Conservation (phyloP, 2,113 vertebrate genomes). For the Hippocampus barbouri region DNA sequence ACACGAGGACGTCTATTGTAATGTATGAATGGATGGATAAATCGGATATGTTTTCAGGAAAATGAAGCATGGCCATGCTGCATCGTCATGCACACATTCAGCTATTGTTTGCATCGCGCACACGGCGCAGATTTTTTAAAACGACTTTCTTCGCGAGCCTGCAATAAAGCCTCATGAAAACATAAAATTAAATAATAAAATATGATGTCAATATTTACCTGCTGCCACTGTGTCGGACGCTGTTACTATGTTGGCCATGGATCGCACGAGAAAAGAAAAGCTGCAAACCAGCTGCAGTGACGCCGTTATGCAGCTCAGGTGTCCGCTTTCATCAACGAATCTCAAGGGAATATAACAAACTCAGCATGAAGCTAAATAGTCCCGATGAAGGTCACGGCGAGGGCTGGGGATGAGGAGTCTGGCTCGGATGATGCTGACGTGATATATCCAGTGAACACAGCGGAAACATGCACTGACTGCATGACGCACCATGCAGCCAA, state of each 20-base stretch:
- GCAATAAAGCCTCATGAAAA: conserved; percentile 4
- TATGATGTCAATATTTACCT: conserved; percentile 49
- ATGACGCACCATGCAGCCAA: neutral
- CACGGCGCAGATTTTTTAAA: neutral
- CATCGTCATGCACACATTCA: conserved; percentile 20
- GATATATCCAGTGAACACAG: neutral
- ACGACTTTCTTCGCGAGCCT: conserved; percentile 41
- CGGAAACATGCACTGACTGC: neutral
- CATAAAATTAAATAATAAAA: neutral
- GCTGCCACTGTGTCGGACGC: conserved; percentile 45
- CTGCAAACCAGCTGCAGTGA: conserved; percentile 40
- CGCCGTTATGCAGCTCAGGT: conserved; percentile 34
- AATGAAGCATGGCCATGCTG: neutral
- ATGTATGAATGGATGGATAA: neutral
- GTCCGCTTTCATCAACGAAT: conserved; percentile 29
- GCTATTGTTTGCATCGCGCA: conserved; percentile 10
- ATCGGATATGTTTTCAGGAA: neutral
- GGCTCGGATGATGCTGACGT: conserved; percentile 22
- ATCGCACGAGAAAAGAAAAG: conserved; percentile 12
- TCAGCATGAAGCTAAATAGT: conserved; percentile 8
- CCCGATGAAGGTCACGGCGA: conserved; percentile 23
- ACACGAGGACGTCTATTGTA: conserved; percentile 6
- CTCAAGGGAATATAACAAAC: conserved; percentile 19
- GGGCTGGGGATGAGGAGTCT: neutral
- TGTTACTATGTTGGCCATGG: conserved; percentile 61